Conservation (phyloP, 2,797 vertebrate species). For the Microtus californicus region DNA sequence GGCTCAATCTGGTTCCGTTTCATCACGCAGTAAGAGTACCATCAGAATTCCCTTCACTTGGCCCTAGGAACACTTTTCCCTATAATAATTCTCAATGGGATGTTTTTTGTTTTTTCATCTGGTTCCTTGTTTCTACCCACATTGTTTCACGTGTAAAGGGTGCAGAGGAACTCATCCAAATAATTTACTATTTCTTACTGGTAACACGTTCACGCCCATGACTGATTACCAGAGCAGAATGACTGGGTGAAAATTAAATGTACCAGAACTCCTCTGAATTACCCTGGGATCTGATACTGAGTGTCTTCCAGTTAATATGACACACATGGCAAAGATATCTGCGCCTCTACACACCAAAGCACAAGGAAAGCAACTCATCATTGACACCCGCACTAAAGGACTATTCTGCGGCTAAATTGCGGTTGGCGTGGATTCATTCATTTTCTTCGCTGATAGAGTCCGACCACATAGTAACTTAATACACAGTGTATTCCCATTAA, state of each 20-base stretch:
- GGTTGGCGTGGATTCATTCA: background rate
- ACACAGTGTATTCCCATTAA: conserved; percentile 56
- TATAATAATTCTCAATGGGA: conserved; percentile 36
- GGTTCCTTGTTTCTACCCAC: background rate
- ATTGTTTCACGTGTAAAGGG: conserved; percentile 33
- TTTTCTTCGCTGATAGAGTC: conserved; percentile 7
- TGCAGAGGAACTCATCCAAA: background rate
- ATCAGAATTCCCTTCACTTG: conserved; percentile 13
- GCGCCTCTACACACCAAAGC: background rate
- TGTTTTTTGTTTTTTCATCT: conserved; percentile 9
- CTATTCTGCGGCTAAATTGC: background rate
- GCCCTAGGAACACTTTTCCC: conserved; percentile 23
- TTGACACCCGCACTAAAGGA: background rate
- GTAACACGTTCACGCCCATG: conserved; percentile 3
- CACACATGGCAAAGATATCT: conserved; percentile 24
- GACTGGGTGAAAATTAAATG: conserved; percentile 43
- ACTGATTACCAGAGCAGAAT: background rate
- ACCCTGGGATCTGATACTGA: conserved; percentile 30
- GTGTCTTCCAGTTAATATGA: background rate
- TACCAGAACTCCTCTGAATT: conserved; percentile 16
- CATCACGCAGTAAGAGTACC: background rate
- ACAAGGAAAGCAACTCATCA: background rate
- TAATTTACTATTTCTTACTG: background rate
- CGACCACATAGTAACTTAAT: conserved; percentile 21
- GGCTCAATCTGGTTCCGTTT: background rate